Conservation (phyloP, 2,888 invertebrate genomes). For the Polia nebulosa region DNA sequence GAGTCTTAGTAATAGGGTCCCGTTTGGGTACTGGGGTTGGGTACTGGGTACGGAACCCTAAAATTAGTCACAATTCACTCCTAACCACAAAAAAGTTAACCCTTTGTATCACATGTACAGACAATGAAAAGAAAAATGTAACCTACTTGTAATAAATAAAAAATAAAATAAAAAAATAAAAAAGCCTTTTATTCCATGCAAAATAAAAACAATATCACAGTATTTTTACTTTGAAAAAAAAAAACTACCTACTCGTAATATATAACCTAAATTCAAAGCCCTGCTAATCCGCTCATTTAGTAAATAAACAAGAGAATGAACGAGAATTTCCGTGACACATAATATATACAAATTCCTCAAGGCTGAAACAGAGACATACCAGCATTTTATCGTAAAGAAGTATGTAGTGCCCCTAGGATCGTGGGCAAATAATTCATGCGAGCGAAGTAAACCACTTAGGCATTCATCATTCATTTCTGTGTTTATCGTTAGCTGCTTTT, state of each 20-base stretch:
- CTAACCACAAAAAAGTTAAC: not conserved
- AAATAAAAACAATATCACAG: no score
- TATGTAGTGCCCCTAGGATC: slow-evolving; percentile 53
- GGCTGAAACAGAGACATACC: slow-evolving; percentile 41
- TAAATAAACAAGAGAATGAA: slow-evolving; percentile 23
- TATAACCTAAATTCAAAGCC: not conserved
- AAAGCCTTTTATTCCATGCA: no score
- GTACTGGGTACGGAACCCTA: no score
- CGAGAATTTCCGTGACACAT: slow-evolving; percentile 12
- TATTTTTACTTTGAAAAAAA: no score
- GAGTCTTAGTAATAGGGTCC: no score
- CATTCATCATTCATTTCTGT: slow-evolving; percentile 48
- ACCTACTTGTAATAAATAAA: no score
- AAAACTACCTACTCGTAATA: no score
- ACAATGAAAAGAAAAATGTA: not conserved
- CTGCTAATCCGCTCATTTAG: slow-evolving; percentile 7
- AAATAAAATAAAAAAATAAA: no score
- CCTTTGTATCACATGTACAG: not conserved
- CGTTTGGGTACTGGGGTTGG: no score
- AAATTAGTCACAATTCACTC: no score
- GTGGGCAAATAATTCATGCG: slow-evolving; percentile 39
- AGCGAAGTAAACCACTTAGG: slow-evolving; percentile 47
- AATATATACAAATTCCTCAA: slow-evolving; percentile 38
- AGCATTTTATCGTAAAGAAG: slow-evolving; percentile 52
- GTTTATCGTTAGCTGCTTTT: slow-evolving; percentile 39